A percentile compares a stretch with the other conserved stretches of the same genome.
phyloP scores from a whole-genome alignment of 2,888 invertebrate species.

The Ectemnius cavifrons region DNA sequence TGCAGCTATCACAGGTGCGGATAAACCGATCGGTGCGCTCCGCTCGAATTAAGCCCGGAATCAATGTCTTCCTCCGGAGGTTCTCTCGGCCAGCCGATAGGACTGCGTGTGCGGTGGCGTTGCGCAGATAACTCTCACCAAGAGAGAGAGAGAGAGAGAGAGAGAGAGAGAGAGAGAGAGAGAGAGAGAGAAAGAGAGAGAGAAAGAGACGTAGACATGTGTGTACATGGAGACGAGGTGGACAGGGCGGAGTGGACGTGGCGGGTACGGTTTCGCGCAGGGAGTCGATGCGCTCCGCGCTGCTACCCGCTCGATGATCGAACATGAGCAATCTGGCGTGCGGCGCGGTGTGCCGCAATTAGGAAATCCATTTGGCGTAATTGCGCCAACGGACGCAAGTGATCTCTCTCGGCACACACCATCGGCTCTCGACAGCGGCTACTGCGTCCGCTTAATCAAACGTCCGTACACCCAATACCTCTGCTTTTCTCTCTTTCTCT shows the following conservation, averaged over 20 bases:
- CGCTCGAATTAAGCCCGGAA: slow-evolving; percentile 33
- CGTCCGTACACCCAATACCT: slow-evolving; percentile 43
- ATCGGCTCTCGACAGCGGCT: slow-evolving; percentile 49
- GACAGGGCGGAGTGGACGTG: no score
- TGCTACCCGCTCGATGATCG: slow-evolving; percentile 57
- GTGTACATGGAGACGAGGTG: no score
- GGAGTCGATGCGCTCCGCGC: no score
- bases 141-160: not conserved
- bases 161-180: not conserved
- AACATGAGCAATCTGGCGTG: slow-evolving; percentile 72
- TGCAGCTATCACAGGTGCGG: no score
- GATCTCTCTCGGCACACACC: slow-evolving; percentile 36
- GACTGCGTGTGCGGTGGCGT: not conserved
- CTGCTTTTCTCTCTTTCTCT: no score
- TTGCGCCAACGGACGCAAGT: slow-evolving; percentile 71
- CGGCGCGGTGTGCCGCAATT: slow-evolving; percentile 69
- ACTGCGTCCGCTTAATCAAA: slow-evolving; percentile 68
- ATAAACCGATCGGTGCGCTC: slow-evolving; percentile 18
- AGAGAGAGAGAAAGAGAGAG: not conserved
- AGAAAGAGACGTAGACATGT: not conserved
- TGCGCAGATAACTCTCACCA: not conserved
- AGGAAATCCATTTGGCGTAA: slow-evolving; percentile 77
- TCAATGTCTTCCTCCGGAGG: slow-evolving; percentile 21
- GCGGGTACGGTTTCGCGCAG: no score
- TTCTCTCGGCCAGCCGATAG: not conserved